Evolutionary conservation across 2,797 vertebrate species (phyloP), one percentile per base, ranked within the genome.

Genomic region (Lithobates pipiens): DNA sequence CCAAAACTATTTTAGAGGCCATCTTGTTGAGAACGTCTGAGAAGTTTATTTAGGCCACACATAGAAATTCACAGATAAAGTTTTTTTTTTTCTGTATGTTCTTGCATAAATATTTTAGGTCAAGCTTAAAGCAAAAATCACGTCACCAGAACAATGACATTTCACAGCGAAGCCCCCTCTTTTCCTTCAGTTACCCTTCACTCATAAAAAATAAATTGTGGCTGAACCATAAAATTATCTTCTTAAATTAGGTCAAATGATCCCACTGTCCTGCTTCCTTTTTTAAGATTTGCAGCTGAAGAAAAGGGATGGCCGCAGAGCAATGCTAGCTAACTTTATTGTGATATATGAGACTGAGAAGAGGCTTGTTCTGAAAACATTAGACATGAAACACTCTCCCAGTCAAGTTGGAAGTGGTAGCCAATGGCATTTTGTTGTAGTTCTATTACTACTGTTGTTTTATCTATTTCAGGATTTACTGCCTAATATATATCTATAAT

Each of bases 1-100:
- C 85, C 75, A 74, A 80, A 88, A 77, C 21, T 79, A 82, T 79
- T 78, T 23, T 21, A 34, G 67, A 77, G 46, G 3, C 2, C 15
- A 29, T 74, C 36, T 82, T 32, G 27, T 69, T 7, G 29, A 39
- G 54, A n/a, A 21, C 10, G 67, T 29, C 67, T 61, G 75, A 10
- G 23, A 57, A 71, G 67, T 29, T 39, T 25, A 71, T 57, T n/a
- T 16, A 69, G 46, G 63, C 39, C 72, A 69, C 44, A 21, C 44
- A 85, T 74, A 83, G 70, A 85, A 84, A 13, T 82, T 39, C 15
- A 42, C 69, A 78, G 70, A 34, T 23, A 71, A 34, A 18, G 21
- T 1, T 61, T 61, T 61, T 61, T 61, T 57, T 61, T 61, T 61
- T 15, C 16, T 0, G 34, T 54, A 18, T 61, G 21, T n/a, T 61